Evolutionary conservation across 2,888 invertebrate genomes (phyloP).

Genomic region (Idaea straminata): DNA sequence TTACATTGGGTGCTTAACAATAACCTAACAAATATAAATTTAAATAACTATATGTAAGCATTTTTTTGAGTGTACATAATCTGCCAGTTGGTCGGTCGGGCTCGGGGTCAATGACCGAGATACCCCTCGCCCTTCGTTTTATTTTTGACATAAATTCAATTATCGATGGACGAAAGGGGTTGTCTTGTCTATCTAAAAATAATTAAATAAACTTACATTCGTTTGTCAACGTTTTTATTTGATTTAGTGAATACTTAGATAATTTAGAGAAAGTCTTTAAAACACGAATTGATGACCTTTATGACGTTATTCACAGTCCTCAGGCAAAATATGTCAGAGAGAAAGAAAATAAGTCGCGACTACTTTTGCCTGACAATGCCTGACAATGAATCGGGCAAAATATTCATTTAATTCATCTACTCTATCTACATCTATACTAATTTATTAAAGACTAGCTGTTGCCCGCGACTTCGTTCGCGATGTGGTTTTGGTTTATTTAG

Average conservation of each 20-base stretch:
- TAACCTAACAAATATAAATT: slow-evolving; percentile 19
- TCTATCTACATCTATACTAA: no score
- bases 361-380: no score
- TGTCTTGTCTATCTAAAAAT: slow-evolving; percentile 25
- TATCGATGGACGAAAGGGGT: slow-evolving; percentile 28
- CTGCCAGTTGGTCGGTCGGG: slow-evolving; percentile 44
- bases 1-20: no score
- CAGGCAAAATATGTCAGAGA: no score
- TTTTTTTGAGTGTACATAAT: slow-evolving; percentile 22
- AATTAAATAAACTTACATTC: slow-evolving; percentile 9
- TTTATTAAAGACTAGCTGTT: no score
- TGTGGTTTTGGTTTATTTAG: no score
- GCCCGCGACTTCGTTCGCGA: no score
- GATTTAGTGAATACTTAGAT: neutral
- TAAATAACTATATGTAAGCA: slow-evolving; percentile 17
- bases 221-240: neutral
- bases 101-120: slow-evolving; percentile 60
- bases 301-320: neutral
- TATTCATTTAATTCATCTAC: no score
- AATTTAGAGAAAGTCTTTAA: neutral
- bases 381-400: no score
- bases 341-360: no score
- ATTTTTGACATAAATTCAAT: slow-evolving; percentile 33
- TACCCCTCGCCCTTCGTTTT: slow-evolving; percentile 43
- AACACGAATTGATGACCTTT: neutral